Conservation (phyloP, 1,140 invertebrate genomes). For the Orius insidiosus region DNA sequence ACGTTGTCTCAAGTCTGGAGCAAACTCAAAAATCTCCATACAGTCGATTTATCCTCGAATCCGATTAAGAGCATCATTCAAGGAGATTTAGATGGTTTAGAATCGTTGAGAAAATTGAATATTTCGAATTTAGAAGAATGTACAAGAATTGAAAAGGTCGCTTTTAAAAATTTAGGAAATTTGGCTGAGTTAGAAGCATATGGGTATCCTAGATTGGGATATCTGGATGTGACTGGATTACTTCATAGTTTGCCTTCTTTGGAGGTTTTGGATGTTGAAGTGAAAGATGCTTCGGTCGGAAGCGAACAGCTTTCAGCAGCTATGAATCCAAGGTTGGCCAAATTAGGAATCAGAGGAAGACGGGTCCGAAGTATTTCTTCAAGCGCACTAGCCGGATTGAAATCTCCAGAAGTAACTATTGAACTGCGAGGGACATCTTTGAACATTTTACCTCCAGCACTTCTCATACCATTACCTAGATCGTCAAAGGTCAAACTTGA, state of each 20-base stretch:
- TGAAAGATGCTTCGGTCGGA: slow-evolving; percentile 64
- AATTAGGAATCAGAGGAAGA: slow-evolving; percentile 53
- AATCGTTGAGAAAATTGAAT: slow-evolving; percentile 41
- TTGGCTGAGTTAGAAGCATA: slow-evolving; percentile 49
- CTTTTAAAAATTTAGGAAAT: slow-evolving; percentile 54
- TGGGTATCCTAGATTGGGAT: slow-evolving; percentile 57
- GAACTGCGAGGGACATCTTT: slow-evolving; percentile 63
- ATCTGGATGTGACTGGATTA: slow-evolving; percentile 65
- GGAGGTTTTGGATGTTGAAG: slow-evolving; percentile 61
- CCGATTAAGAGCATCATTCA: slow-evolving; percentile 49
- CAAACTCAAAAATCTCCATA: slow-evolving; percentile 44
- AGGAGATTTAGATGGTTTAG: slow-evolving; percentile 51
- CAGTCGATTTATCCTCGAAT: slow-evolving; percentile 62
- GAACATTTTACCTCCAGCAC: slow-evolving; percentile 49
- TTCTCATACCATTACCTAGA: slow-evolving; percentile 75
- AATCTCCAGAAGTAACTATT: slow-evolving; percentile 47
- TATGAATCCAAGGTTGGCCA: slow-evolving; percentile 57
- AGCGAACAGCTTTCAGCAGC: slow-evolving; percentile 63
- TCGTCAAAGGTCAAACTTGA: slow-evolving; percentile 64
- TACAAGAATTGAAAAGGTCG: slow-evolving; percentile 60
- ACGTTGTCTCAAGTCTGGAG: slow-evolving; percentile 37
- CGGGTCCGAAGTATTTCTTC: slow-evolving; percentile 61
- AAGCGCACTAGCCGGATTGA: slow-evolving; percentile 62
- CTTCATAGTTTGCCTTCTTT: slow-evolving; percentile 48
- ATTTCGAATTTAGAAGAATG: slow-evolving; percentile 49